A percentile compares a stretch with the other conserved stretches of the same genome.
phyloP scores from a whole-genome alignment of 2,113 vertebrate genomes.

The Quiscalus mexicanus region DNA sequence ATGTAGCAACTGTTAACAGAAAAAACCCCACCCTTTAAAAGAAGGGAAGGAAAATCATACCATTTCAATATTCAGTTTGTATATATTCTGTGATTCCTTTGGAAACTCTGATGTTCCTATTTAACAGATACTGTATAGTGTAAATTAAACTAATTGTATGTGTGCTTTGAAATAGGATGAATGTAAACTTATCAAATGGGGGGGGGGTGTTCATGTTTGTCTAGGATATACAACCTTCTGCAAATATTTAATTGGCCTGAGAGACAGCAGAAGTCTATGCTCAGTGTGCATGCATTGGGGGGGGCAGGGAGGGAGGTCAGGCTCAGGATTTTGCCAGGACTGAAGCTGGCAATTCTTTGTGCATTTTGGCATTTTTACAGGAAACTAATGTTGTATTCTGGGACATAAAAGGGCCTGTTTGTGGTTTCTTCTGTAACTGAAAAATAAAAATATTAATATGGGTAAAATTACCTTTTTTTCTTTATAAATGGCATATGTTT shows the following conservation, averaged over 20 bases:
- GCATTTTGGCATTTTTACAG: constrained; percentile 71
- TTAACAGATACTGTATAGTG: constrained; percentile 80
- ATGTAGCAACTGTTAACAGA: constrained; percentile 13
- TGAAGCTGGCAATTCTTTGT: constrained; percentile 65
- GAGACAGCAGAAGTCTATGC: constrained; percentile 1
- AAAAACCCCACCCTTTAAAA: background rate
- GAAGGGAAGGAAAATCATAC: constrained; percentile 11
- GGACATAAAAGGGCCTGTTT: constrained; percentile 44
- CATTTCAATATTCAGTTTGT: constrained; percentile 67
- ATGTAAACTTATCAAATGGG: background rate
- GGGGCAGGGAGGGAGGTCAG: background rate
- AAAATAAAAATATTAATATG: constrained; percentile 57
- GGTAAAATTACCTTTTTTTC: constrained; percentile 70
- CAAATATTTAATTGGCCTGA: constrained; percentile 42
- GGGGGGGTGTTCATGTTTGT: background rate
- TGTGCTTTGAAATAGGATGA: constrained; percentile 59
- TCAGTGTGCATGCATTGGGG: constrained; percentile 29
- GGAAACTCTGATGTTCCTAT: constrained; percentile 67
- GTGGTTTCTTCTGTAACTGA: constrained; percentile 62
- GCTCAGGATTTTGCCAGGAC: constrained; percentile 27
- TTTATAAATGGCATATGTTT: constrained; percentile 70
- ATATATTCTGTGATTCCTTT: constrained; percentile 62
- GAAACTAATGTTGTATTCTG: constrained; percentile 61
- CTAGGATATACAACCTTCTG: constrained; percentile 29
- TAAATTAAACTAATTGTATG: constrained; percentile 79